Evolutionary conservation across 2,797 vertebrate species (phyloP).

Genomic region (Ptychadena robeensis): DNA sequence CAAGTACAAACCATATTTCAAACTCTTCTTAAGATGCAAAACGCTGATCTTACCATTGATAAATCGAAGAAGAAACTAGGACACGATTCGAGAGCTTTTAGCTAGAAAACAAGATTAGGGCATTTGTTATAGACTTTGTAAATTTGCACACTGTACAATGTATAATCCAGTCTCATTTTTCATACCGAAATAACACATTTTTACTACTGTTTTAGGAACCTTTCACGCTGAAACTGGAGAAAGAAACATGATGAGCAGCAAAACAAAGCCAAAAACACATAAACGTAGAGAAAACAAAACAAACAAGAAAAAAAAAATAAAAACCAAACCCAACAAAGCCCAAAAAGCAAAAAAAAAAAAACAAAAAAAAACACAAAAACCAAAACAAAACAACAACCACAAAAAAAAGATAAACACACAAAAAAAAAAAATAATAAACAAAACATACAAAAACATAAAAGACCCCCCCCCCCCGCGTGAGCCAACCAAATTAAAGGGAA

Average conservation of each 20-base stretch:
- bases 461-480: conserved; percentile 45
- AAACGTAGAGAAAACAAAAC: too few species aligned
- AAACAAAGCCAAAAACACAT: too few species aligned
- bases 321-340: too few species aligned
- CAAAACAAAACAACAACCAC: too few species aligned
- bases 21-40: conserved; percentile 43
- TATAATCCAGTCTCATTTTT: conserved; percentile 55
- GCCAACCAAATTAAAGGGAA: conserved; percentile 49
- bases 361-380: too few species aligned
- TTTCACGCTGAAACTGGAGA: conserved; percentile 58
- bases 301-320: too few species aligned
- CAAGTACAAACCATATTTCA: conserved; percentile 45
- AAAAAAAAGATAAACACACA: too few species aligned
- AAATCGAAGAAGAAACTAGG: conserved; percentile 34
- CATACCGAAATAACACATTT: conserved; percentile 58
- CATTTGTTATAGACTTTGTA: conserved; percentile 48
- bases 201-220: conserved; percentile 50
- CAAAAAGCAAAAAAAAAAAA: too few species aligned
- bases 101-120: conserved; percentile 55
- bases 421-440: too few species aligned
- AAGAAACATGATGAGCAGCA: too few species aligned
- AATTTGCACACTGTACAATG: conserved; percentile 44
- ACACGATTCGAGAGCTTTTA: conserved; percentile 41
- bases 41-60: conserved; percentile 51
- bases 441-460: too few species aligned